Evolutionary conservation across 2,888 invertebrate genomes (phyloP).

Genomic region (Heteromyza rotundicornis): DNA sequence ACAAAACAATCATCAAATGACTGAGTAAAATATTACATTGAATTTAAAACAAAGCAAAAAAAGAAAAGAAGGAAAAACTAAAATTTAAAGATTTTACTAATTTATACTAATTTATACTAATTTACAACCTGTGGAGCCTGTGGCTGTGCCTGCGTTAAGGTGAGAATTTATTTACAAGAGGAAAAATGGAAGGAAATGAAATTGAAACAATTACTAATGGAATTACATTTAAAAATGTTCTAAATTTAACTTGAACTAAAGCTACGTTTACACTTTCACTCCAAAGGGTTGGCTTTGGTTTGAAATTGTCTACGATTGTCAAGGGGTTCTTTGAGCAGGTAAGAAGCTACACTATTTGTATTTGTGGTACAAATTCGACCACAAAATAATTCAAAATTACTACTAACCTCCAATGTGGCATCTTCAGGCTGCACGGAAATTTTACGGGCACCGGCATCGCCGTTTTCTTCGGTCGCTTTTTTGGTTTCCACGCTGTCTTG

Average conservation of each 20-base stretch:
- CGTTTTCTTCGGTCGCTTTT: conserved; percentile 56
- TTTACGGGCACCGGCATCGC: conserved; percentile 63
- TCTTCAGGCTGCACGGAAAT: conserved; percentile 78
- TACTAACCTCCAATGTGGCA: conserved; percentile 71
- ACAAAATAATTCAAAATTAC: not conserved
- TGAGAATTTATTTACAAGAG: not conserved
- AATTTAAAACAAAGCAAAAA: too few relatives aligned
- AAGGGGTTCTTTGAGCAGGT: too few relatives aligned
- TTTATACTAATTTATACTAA: too few relatives aligned
- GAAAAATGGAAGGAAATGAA: not conserved
- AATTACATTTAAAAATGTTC: not conserved
- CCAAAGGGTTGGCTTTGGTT: too few relatives aligned
- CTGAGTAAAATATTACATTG: too few relatives aligned
- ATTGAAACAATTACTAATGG: not conserved
- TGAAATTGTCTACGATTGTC: too few relatives aligned
- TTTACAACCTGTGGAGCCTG: conserved; percentile 12
- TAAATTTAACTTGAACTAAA: not conserved
- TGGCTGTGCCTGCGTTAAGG: not conserved
- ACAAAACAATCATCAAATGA: too few relatives aligned
- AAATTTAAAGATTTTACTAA: too few relatives aligned
- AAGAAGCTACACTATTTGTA: too few relatives aligned
- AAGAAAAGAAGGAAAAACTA: too few relatives aligned
- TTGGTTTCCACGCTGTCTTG: conserved; percentile 71
- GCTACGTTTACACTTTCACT: not conserved
- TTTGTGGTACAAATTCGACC: not conserved